These are phyloP conservation scores for Eulemur mongoz DNA, from an alignment of 2,797 vertebrate species.

Conservation along the genomic window DNA sequence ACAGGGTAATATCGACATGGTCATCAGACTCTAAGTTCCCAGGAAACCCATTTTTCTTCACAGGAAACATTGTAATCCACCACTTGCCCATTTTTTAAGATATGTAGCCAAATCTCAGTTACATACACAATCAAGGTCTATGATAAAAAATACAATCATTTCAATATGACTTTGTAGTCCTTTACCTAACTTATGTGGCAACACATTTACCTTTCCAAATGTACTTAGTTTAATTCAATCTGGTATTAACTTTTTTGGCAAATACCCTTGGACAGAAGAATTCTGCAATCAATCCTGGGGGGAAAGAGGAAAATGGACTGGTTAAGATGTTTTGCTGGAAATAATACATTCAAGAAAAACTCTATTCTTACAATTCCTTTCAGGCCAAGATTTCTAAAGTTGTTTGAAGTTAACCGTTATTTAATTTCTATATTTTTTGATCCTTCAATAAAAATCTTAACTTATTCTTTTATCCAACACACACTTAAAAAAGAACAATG, in stretches of 20 bases:
- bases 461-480: background rate
- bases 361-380: background rate
- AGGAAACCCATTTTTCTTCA: background rate
- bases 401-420: background rate
- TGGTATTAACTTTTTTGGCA: background rate
- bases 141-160: background rate
- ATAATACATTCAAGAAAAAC: background rate
- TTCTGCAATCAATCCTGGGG: background rate
- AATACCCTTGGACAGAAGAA: background rate
- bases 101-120: background rate
- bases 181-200: background rate
- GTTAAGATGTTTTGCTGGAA: background rate
- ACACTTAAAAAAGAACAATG: background rate
- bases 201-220: background rate
- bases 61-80: background rate
- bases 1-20: background rate
- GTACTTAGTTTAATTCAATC: background rate
- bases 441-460: conserved; percentile 20
- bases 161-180: background rate
- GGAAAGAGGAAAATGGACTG: background rate
- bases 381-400: background rate
- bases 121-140: background rate
- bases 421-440: background rate
- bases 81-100: background rate
- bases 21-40: background rate